These are phyloP conservation scores for Hemaris fuciformis DNA, from an alignment of 2,888 invertebrate species.

Conservation along the genomic window DNA sequence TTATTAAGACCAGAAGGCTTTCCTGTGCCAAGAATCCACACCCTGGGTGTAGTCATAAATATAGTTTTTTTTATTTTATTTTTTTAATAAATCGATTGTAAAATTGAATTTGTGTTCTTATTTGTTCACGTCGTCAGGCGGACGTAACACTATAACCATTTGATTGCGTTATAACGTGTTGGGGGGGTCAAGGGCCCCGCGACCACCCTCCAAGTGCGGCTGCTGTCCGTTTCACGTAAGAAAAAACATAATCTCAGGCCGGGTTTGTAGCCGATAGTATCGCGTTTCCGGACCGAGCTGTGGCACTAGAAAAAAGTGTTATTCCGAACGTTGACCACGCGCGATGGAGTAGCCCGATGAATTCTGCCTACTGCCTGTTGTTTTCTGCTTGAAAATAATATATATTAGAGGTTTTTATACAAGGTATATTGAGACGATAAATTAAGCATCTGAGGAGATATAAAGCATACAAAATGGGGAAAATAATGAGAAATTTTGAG, in stretches of 20 bases:
- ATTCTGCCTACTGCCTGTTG: background rate
- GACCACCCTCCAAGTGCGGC: background rate
- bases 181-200: background rate
- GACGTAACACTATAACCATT: too few species aligned
- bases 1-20: too few species aligned
- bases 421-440: too few species aligned
- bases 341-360: background rate
- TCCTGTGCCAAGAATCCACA: too few species aligned
- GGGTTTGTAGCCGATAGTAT: constrained; percentile 67
- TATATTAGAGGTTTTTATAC: background rate
- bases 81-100: too few species aligned
- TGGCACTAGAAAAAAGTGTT: constrained; percentile 19
- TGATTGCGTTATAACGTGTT: background rate
- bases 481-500: too few species aligned
- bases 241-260: constrained; percentile 51
- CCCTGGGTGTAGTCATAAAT: too few species aligned
- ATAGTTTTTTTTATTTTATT: too few species aligned
- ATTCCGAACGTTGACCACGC: constrained; percentile 16
- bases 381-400: background rate
- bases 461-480: too few species aligned
- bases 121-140: too few species aligned
- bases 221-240: constrained; percentile 19
- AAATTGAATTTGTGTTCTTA: too few species aligned
- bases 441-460: too few species aligned
- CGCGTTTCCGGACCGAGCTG: constrained; percentile 60